Evolutionary conservation across 1,140 invertebrate genomes (phyloP), one percentile per base, ranked within the genome.

Genomic region (Aphidius ervi): DNA sequence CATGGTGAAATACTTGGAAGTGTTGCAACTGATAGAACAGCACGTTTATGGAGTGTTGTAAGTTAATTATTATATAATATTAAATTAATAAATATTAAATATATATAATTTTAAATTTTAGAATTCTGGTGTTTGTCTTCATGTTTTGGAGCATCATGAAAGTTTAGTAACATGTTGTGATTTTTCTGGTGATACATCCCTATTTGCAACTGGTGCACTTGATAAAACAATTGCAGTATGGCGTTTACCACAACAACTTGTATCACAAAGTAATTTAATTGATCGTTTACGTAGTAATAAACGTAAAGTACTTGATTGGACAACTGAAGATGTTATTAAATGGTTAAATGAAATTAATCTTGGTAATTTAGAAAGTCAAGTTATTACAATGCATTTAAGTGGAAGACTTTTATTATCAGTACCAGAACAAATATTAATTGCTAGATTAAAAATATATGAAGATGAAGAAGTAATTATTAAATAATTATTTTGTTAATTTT

Each of bases 311-410:
- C 58, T 68, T 42, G 79, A 85, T 49, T 89, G 87, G 88, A 78
- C 74, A 16, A 72, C 80, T 3, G 78, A 83, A 9, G 86, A 89
- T 62, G 82, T 88, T 3, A 71, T 78, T 9, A 80, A 82, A 53
- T 89, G 88, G 88, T 63, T 89, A 9, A 74, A 76, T n/a, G 80
- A 83, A 56, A 80, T 87, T 46, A 83, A 81, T 10, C 71, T 89
- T 39, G 70, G 68, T 0, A 72, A 82, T 54, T 78, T 88, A 43
- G 70, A 71, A 9, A 76, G 77, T 49, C 79, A 75, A 48, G 82
- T 85, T 46, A 69, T 73, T 45, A 68, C 74, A 31, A 70, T 83
- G 58, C 73, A 76, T 46, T 77, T 89, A 42, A 84, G 82, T 68
- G 88, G 88, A 9, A 75, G 79, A 62, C 84, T 85, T 68, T 71